Percentiles rank a stretch among this genome's conserved stretches.
Evolutionary conservation across 2,888 invertebrate genomes (phyloP).

Genomic region (Augiades crinisus): DNA sequence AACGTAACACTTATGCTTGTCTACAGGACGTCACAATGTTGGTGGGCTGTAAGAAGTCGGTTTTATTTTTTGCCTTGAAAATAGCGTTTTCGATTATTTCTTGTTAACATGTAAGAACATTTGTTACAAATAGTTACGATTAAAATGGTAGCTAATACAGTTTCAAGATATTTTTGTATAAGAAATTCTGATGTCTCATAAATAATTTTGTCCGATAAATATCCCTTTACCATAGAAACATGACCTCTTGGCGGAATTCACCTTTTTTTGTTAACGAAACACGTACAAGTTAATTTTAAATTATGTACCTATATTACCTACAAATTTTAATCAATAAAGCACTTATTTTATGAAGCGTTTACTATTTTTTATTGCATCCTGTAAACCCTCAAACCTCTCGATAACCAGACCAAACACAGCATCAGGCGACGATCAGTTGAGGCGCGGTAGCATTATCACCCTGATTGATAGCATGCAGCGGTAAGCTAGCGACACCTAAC

Average conservation of each 20-base stretch:
- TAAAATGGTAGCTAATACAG: constrained; percentile 25
- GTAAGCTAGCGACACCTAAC: too few relatives aligned
- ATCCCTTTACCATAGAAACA: constrained; percentile 25
- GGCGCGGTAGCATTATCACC: too few relatives aligned
- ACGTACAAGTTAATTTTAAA: constrained; percentile 58
- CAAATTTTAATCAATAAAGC: constrained; percentile 76
- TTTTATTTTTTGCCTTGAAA: constrained; percentile 23
- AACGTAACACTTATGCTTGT: not conserved
- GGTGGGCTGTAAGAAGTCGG: constrained; percentile 4
- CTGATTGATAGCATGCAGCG: too few relatives aligned
- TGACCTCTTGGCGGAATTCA: constrained; percentile 41
- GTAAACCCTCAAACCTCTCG: too few relatives aligned
- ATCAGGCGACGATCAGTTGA: too few relatives aligned
- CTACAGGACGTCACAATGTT: not conserved
- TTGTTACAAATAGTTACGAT: constrained; percentile 22
- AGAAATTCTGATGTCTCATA: constrained; percentile 5
- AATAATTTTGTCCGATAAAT: not conserved
- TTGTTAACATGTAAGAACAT: constrained; percentile 20
- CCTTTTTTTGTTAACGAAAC: constrained; percentile 53
- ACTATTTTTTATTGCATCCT: constrained; percentile 49
- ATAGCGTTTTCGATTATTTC: constrained; percentile 22
- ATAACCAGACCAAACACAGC: not conserved
- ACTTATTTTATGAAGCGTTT: constrained; percentile 78
- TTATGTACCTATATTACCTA: constrained; percentile 62
- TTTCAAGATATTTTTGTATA: constrained; percentile 27